Base-by-base conservation (phyloP, 2,797 vertebrate species). In the Syngnathus rostellatus region DNA sequence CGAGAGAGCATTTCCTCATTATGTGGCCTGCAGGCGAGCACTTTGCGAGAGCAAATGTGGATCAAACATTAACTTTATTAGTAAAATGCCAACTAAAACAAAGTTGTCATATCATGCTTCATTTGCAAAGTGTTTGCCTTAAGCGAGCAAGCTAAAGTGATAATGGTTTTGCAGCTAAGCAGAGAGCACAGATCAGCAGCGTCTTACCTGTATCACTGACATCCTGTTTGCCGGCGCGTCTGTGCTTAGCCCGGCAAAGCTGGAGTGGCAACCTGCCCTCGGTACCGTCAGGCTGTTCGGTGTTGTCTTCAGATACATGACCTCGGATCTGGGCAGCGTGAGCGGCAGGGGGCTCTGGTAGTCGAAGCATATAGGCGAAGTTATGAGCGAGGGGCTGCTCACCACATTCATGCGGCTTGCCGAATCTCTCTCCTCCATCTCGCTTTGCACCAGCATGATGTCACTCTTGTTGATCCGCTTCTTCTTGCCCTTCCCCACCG, bases 141-240 rank as follows among this genome's bases (percentile, higher is more conserved):
- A 75, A 70, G 23, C 64, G 43, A 10, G 9, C 65, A 70, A 57
- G 21, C 66, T 74, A 64, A 77, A 66, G 64, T 65, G 65, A 78
- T 74, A 78, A 83, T 73, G 74, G 86, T 77, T 84, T 68, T 81
- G 77, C 76, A 75, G 75, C 59, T 77, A 84, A 82, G 80, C 80
- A 79, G 72, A 50, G 31, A 40, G 75, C 57, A 72, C 39, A 81
- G 85, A 86, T 86, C 83, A 89, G 83, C 55, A 82, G 87, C 83
- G 84, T 88, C 94, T 91, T 96, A 98, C 97, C 97, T 98, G 97
- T 91, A 99, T 99, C 92, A 99, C 95, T 86, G 97, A 99, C 96
- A 99, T 99, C 93, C 97, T 94, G 87, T 94, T 96, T 77, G 92
- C 90, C 62, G 94, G 92, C 85, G 94, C 93, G 88, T 99, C 97